These are phyloP conservation scores for Podarcis muralis DNA, from an alignment of 2,113 vertebrate genomes.

Conservation along the genomic window DNA sequence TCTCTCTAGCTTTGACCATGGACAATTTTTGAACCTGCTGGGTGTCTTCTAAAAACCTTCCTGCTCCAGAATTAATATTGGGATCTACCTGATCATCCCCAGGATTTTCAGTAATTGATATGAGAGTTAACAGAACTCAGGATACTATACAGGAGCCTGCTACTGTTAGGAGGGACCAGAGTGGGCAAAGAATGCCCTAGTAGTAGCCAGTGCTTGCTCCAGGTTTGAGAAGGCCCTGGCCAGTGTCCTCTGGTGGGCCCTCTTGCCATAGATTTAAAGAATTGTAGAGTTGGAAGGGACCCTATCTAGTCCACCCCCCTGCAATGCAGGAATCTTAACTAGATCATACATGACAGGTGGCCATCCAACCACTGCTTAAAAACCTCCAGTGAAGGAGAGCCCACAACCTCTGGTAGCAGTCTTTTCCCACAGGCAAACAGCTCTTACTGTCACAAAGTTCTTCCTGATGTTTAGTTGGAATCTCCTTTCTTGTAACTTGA, in stretches of 20 bases:
- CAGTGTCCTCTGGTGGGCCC: not conserved
- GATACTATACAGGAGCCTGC: not conserved
- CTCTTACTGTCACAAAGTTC: no score
- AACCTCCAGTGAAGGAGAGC: no score
- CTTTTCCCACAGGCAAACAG: no score
- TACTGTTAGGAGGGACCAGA: not conserved
- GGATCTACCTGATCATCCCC: not conserved
- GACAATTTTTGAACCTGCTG: not conserved
- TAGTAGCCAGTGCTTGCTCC: not conserved
- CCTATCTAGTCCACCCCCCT: no score
- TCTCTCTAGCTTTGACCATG: not conserved
- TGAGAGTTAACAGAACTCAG: not conserved
- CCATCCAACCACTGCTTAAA: no score
- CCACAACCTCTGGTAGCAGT: no score
- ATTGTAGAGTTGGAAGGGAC: no score
- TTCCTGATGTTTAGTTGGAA: no score
- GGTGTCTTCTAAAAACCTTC: not conserved
- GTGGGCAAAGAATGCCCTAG: not conserved
- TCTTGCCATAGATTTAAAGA: no score
- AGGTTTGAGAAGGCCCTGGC: not conserved
- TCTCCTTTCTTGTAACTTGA: no score
- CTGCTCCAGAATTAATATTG: not conserved
- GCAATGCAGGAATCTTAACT: no score
- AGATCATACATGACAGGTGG: no score
- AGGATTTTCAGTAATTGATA: not conserved